Base-by-base conservation (phyloP, 2,797 vertebrate species). In the Etheostoma nigrum region DNA sequence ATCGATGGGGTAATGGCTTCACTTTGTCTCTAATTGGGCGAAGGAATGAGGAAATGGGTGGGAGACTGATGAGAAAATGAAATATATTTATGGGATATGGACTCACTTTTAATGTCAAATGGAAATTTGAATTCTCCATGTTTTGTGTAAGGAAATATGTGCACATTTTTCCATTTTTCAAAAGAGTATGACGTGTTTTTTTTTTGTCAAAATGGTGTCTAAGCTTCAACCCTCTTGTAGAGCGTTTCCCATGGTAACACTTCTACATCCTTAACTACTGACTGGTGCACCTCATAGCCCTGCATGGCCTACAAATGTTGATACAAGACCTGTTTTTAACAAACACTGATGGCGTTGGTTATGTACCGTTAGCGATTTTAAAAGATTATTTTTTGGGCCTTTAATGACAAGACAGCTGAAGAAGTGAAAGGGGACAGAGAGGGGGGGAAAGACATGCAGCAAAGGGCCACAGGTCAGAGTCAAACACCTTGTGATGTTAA, bases 1-100 rank as follows among this genome's bases (percentile, higher is more conserved):
- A 92, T 87, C 62, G 74, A 89, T 91, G 89, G 71, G 68, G 49
- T 70, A 47, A 83, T 78, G 79, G 69, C 52, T 74, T 58, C 53
- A 49, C 73, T 86, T 78, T 78, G 82, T 79, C 65, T 77, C 68
- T 80, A 79, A 87, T 82, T 69, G 40, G 76, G 64, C 36, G 36
- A 66, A 57, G 52, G 66, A 44, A 62, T 44, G 59, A 45, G 47
- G 16, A 59, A 58, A 33, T 3, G 19, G 23, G 21, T 1, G 0
- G 13, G 21, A 64, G 19, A 48, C 2, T 53, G 53, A 45, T 25
- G 52, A 51, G 42, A 49, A 14, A n/a, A 47, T 23, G 3, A 4
- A 27, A 45, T 7, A 25, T 23, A 11, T 74, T 72, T 36, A 51
- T 42, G 2, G 14, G 18, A 30, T 16, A 18, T 13, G 2, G 16